Evolutionary conservation across 1,140 invertebrate species (phyloP).

Genomic region (Diuraphis noxia): DNA sequence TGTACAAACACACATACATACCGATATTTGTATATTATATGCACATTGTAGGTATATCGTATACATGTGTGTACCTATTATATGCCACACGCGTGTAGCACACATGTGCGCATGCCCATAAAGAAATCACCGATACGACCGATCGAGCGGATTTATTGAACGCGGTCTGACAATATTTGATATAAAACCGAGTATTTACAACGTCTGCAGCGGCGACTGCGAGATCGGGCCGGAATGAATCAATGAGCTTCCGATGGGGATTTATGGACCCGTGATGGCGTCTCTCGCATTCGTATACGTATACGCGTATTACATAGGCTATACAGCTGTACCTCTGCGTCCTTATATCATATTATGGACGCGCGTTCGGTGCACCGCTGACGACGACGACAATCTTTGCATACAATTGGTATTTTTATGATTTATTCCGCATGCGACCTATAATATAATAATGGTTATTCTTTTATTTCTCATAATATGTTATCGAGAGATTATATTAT

Average conservation of each 20-base stretch:
- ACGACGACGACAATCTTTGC: slow-evolving; percentile 36
- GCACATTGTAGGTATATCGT: background rate
- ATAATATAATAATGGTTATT: slow-evolving; percentile 23
- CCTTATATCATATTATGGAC: background rate
- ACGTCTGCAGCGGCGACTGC: slow-evolving; percentile 38
- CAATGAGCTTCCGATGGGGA: slow-evolving; percentile 50
- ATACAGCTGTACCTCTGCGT: background rate
- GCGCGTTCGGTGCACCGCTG: background rate
- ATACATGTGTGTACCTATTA: background rate
- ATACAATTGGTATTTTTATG: slow-evolving; percentile 52
- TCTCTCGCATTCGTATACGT: background rate
- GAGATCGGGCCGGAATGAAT: slow-evolving; percentile 28
- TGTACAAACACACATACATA: background rate
- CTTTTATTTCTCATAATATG: background rate
- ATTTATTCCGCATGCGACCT: slow-evolving; percentile 34
- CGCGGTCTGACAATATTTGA: slow-evolving; percentile 33
- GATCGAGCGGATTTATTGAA: slow-evolving; percentile 28
- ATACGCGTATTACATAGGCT: background rate
- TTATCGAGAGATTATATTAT: background rate
- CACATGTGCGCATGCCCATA: background rate
- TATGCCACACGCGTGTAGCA: background rate
- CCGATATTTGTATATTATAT: background rate
- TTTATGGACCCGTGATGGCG: slow-evolving; percentile 32
- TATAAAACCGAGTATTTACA: slow-evolving; percentile 49
- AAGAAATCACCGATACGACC: background rate